phyloP scores from a whole-genome alignment of 2,113 vertebrate genomes.

The Stigmatopora nigra region DNA sequence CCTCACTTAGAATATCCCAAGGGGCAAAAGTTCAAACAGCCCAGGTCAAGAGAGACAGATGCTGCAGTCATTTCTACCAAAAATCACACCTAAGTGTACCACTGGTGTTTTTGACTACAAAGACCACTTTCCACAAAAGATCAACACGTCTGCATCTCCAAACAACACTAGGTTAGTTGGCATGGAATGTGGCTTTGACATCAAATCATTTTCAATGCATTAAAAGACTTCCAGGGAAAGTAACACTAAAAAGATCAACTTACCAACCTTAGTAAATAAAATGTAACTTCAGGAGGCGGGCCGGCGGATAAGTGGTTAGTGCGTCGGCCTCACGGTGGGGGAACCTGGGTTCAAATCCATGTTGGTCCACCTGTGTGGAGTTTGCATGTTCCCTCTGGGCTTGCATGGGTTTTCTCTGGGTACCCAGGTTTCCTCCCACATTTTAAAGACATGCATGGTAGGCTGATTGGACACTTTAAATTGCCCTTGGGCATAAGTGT shows the following conservation, averaged over 20 bases:
- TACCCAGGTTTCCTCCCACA: no score
- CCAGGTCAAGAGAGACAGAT: constrained; percentile 29
- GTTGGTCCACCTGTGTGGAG: no score
- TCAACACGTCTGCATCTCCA: not conserved
- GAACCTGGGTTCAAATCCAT: no score
- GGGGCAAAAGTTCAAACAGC: constrained; percentile 2
- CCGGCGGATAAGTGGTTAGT: no score
- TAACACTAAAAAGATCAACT: not conserved
- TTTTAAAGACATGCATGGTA: no score
- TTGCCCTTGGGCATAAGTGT: no score
- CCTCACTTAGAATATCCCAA: constrained; percentile 3
- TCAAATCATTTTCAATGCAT: not conserved
- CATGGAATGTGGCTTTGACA: not conserved
- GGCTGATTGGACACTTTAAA: no score
- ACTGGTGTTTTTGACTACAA: not conserved
- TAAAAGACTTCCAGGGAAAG: not conserved
- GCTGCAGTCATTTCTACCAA: constrained; percentile 20
- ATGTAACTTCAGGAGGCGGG: no score
- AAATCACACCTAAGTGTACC: not conserved
- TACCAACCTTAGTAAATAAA: no score
- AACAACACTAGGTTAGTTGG: not conserved
- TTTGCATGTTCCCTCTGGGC: no score
- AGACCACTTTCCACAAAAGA: not conserved
- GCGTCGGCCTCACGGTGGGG: no score
- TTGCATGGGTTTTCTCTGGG: no score